Evolutionary conservation across 1,140 invertebrate species (phyloP), one percentile per base, ranked within the genome.

Genomic region (Halictus rubicundus): DNA sequence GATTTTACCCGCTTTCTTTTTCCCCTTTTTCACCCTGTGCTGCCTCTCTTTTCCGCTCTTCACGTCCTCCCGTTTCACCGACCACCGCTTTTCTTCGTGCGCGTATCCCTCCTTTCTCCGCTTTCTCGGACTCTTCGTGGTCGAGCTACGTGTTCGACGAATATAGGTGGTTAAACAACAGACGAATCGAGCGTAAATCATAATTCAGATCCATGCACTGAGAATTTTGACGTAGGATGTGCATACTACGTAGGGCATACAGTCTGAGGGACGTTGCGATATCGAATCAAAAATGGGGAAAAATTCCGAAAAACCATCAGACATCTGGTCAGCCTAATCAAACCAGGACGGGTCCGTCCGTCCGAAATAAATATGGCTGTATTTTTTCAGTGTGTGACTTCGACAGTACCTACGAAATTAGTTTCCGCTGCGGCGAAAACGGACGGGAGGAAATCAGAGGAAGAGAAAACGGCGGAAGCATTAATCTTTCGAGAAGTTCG

Each of bases 1-100:
- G 86, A 90, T 90, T 90, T 84, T 83, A 83, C 57, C 27, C 64
- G 60, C 64, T 59, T 71, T 84, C 82, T 70, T 84, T 85, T 78
- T 68, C 69, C 71, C 57, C 49, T 49, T 61, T 52, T 54, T 32
- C 32, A 32, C 70, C 16, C n/a, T 10, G 19, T 16, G 25, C n/a
- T 23, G n/a, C 8, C 71, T 46, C 37, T 21, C 25, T 37, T 46
- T 25, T 21, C 5, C 25, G 19, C 32, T 21, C 39, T 16, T 46
- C 2, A 46, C 32, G 8, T 60, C 8, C 32, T 46, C 16, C 25
- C 1, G 0, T 3, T 52, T 19, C 14, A 39, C 21, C 25, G 2
- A 54, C 32, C 12, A 1, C 7, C 6, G 12, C 37, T 54, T 59
- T 32, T n/a, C 37, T n/a, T 63, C 39, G 12, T 42, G 7, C 25